Evolutionary conservation across 2,113 vertebrate genomes (phyloP).

Genomic region (Eulemur macaco): DNA sequence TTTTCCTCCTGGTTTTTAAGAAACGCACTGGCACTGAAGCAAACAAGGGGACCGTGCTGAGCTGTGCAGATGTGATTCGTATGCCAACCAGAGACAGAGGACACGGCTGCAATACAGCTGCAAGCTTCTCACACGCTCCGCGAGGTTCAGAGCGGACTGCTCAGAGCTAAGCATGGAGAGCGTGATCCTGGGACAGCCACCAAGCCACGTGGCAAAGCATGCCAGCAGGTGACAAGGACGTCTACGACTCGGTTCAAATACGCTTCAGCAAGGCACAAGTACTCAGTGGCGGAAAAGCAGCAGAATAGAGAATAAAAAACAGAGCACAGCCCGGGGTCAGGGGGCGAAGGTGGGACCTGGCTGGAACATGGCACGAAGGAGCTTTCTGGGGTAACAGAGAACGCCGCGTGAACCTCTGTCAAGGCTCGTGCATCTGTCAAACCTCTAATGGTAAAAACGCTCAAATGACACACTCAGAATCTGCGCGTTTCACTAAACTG

Average conservation of each 20-base stretch:
- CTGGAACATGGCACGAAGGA: neutral
- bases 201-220: neutral
- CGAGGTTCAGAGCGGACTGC: fast-evolving
- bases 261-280: neutral
- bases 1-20: neutral
- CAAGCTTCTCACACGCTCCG: fast-evolving
- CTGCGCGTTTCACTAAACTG: neutral
- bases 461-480: neutral
- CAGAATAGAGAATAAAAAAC: neutral
- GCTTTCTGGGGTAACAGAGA: neutral
- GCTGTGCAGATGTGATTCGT: fast-evolving
- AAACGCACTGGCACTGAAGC: too few species aligned
- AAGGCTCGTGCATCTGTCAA: neutral
- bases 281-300: neutral
- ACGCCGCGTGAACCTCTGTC: neutral
- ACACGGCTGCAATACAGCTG: fast-evolving
- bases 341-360: neutral
- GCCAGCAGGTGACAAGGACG: neutral
- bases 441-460: neutral
- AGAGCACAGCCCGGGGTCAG: too few species aligned
- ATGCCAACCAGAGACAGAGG: too few species aligned
- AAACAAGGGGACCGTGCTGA: fast-evolving
- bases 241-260: neutral
- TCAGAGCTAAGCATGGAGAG: neutral
- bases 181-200: too few species aligned